phyloP scores from a whole-genome alignment of 2,113 vertebrate genomes.

The Dinomys branickii region DNA sequence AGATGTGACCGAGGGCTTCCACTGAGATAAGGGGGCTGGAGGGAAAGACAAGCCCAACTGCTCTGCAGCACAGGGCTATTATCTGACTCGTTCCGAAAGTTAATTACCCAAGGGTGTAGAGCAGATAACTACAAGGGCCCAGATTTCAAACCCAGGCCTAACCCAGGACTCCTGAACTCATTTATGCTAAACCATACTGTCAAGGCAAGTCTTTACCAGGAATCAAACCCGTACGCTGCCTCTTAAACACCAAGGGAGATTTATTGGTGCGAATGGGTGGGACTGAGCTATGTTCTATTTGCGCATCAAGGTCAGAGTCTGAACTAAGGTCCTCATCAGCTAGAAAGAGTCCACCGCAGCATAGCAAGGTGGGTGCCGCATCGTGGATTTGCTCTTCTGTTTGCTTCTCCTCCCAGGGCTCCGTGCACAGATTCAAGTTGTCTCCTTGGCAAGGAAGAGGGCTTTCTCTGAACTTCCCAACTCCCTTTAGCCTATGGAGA shows the following conservation, averaged over 20 bases:
- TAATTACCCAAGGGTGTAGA: not conserved
- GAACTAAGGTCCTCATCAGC: not conserved
- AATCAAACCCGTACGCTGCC: not conserved
- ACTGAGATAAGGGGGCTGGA: not conserved
- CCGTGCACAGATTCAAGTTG: not conserved
- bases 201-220: not conserved
- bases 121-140: not conserved
- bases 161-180: not conserved
- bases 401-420: not conserved
- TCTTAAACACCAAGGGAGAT: not conserved
- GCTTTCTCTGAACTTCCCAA: not conserved
- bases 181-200: not conserved
- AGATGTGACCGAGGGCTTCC: not conserved
- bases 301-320: not conserved
- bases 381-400: no score
- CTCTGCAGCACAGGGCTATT: not conserved
- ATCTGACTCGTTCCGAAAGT: not conserved
- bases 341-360: not conserved
- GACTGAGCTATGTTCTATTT: not conserved
- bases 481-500: not conserved
- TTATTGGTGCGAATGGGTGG: not conserved
- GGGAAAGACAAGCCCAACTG: accelerated
- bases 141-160: not conserved
- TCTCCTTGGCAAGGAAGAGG: not conserved
- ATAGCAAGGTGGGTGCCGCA: no score